Conservation (phyloP, 2,888 invertebrate species). For the Eupelmus urozonus region DNA sequence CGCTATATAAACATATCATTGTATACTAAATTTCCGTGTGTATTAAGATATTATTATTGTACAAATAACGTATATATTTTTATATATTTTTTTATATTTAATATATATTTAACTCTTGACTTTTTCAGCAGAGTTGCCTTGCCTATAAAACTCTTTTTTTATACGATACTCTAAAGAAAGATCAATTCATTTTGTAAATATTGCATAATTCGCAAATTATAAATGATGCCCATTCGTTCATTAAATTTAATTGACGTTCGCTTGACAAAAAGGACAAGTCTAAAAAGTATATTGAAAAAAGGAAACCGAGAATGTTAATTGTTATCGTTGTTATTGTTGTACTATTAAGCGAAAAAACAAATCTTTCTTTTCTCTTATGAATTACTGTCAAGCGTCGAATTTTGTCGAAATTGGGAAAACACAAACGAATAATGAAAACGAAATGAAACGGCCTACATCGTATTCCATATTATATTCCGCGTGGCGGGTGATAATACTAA, state of each 20-base stretch:
- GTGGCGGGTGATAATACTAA: conserved; percentile 14
- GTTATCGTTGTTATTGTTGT: conserved; percentile 49
- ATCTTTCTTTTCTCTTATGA: conserved; percentile 16
- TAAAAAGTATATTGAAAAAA: conserved; percentile 1
- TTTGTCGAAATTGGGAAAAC: conserved; percentile 54
- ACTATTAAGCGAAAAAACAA: conserved; percentile 37
- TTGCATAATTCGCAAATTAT: conserved; percentile 34
- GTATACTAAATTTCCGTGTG: conserved; percentile 46
- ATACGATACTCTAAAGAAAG: neutral
- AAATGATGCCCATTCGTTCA: conserved; percentile 42
- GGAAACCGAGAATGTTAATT: conserved; percentile 37
- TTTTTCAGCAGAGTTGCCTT: conserved; percentile 50
- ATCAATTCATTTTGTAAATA: conserved; percentile 57
- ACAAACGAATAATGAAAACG: conserved; percentile 1
- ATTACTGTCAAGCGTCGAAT: conserved; percentile 39
- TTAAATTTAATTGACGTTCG: conserved; percentile 42
- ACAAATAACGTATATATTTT: conserved; percentile 56
- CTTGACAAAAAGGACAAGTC: conserved; percentile 25
- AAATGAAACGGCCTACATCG: conserved; percentile 43
- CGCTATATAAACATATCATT: conserved; percentile 51
- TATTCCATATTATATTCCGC: neutral
- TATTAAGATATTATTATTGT: conserved; percentile 53
- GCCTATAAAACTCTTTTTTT: conserved; percentile 35
- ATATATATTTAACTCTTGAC: conserved; percentile 47
- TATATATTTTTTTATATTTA: conserved; percentile 56